Evolutionary conservation across 2,888 invertebrate genomes (phyloP).

Genomic region (Habrosyne pyritoides): DNA sequence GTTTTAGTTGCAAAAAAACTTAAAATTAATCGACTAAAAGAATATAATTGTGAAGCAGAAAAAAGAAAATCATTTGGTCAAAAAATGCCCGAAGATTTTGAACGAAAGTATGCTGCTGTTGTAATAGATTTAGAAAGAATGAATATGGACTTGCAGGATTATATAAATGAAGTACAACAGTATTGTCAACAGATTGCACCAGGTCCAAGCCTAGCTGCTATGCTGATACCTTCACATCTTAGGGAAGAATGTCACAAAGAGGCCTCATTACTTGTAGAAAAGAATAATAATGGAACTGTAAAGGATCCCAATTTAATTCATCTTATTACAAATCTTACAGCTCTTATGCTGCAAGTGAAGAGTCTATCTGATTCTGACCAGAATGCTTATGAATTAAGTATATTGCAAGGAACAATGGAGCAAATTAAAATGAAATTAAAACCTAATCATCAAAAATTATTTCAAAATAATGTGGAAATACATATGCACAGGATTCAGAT

Average conservation of each 20-base stretch:
- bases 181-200: constrained; percentile 94
- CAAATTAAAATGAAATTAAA: constrained; percentile 92
- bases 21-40: constrained; percentile 90
- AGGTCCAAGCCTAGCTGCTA: constrained; percentile 92
- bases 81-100: constrained; percentile 93
- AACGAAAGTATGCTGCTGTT: constrained; percentile 93
- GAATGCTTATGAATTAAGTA: constrained; percentile 95
- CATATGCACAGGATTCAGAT: constrained; percentile 95
- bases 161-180: constrained; percentile 92
- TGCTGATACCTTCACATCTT: constrained; percentile 94
- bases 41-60: constrained; percentile 96
- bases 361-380: constrained; percentile 90
- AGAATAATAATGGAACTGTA: constrained; percentile 85
- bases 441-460: constrained; percentile 88
- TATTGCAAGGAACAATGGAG: constrained; percentile 95
- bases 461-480: constrained; percentile 95
- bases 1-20: constrained; percentile 91
- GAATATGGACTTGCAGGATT: constrained; percentile 93
- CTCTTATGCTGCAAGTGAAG: constrained; percentile 94
- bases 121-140: constrained; percentile 95
- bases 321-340: constrained; percentile 93
- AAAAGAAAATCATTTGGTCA: constrained; percentile 91
- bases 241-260: constrained; percentile 94
- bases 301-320: constrained; percentile 87
- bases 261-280: constrained; percentile 90